phyloP scores from a whole-genome alignment of 2,113 vertebrate species.

The Paraplagusia blochii region DNA sequence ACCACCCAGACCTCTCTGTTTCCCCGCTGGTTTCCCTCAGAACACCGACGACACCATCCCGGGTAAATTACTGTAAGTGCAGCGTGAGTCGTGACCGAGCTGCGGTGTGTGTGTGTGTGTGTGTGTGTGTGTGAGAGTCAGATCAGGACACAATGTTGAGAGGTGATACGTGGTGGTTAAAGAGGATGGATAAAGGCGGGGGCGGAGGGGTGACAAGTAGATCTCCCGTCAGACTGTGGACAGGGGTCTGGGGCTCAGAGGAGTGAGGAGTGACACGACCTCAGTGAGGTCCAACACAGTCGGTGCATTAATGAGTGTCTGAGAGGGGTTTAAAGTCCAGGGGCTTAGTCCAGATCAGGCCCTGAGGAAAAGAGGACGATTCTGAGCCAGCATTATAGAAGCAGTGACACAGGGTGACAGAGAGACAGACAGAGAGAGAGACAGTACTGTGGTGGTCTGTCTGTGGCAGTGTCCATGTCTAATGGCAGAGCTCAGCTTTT shows the following conservation, averaged over 20 bases:
- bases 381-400: constrained; percentile 23
- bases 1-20: neutral
- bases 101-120: too few relatives aligned
- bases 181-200: constrained; percentile 16
- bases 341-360: constrained; percentile 65
- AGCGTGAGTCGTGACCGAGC: too few relatives aligned
- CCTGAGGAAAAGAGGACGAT: constrained; percentile 25
- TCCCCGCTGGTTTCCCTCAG: neutral
- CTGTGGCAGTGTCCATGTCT: neutral
- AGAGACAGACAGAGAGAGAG: too few relatives aligned
- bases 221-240: constrained; percentile 39
- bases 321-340: constrained; percentile 61
- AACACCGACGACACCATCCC: too few relatives aligned
- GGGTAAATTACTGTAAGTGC: neutral
- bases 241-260: constrained; percentile 30
- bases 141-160: neutral
- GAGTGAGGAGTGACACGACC: constrained; percentile 51
- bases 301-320: constrained; percentile 59
- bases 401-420: constrained; percentile 1
- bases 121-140: neutral
- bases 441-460: too few relatives aligned
- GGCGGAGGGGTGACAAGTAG: constrained; percentile 21
- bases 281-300: constrained; percentile 51
- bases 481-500: too few relatives aligned
- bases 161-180: constrained; percentile 7